phyloP scores from a whole-genome alignment of 2,113 vertebrate species.

The Thunnus thynnus region DNA sequence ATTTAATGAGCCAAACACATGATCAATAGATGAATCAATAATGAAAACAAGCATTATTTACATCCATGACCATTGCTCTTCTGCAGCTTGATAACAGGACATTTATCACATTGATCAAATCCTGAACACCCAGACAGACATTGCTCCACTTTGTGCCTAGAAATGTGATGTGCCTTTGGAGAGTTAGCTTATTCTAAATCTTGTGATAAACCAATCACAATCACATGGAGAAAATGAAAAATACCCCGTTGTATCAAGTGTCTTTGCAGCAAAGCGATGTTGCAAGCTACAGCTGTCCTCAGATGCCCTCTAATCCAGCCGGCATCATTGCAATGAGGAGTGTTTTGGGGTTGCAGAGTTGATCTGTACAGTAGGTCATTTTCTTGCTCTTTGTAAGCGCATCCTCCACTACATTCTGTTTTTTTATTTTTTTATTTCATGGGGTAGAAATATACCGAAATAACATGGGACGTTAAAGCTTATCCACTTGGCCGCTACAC shows the following conservation, averaged over 20 bases:
- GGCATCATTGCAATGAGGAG: conserved; percentile 28
- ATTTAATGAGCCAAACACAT: no score
- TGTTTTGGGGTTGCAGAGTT: conserved; percentile 5
- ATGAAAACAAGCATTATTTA: no score
- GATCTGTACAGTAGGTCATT: conserved; percentile 10
- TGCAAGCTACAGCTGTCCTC: conserved; percentile 66
- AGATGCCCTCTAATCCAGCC: conserved; percentile 64
- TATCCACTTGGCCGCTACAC: conserved; percentile 42
- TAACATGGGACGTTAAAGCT: conserved; percentile 37
- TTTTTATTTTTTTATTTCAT: background rate
- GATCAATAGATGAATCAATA: no score
- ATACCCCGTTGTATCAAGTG: conserved; percentile 4
- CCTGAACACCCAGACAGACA: background rate
- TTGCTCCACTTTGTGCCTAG: background rate
- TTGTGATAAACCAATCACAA: conserved; percentile 13
- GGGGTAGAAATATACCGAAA: background rate
- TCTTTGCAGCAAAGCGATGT: conserved; percentile 39
- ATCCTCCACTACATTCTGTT: background rate
- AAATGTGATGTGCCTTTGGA: background rate
- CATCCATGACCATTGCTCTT: background rate
- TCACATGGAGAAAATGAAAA: background rate
- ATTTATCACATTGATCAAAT: background rate
- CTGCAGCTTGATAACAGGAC: background rate
- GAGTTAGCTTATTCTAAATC: conserved; percentile 6
- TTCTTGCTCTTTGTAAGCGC: background rate